Conservation (phyloP, 2,888 invertebrate genomes). For the Fragum whitleyi region DNA sequence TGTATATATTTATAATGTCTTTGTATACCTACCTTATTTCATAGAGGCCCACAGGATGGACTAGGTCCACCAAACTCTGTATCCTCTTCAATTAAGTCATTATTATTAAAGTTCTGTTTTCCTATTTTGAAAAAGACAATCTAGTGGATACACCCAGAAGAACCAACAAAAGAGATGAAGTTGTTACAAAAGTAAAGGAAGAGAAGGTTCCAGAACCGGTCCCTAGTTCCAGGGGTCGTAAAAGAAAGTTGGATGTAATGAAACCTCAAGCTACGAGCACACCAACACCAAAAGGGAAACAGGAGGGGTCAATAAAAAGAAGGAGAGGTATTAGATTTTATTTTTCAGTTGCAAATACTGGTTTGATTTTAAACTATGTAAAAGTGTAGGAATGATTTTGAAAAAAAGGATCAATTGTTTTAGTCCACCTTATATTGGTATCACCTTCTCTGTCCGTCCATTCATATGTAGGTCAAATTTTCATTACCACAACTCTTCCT, state of each 20-base stretch:
- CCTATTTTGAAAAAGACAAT: no score
- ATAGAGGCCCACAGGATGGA: no score
- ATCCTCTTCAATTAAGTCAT: no score
- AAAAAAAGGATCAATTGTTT: no score
- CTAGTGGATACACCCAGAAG: conserved; percentile 71
- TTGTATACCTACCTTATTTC: no score
- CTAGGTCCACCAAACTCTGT: no score
- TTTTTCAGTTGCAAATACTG: neutral
- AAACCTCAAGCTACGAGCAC: conserved; percentile 77
- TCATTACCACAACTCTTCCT: no score
- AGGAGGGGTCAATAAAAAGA: conserved; percentile 31
- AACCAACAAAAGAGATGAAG: conserved; percentile 57
- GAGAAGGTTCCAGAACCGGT: conserved; percentile 28
- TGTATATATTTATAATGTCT: no score
- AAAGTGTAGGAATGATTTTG: neutral
- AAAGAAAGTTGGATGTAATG: conserved; percentile 62
- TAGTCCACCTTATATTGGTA: no score
- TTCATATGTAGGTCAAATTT: no score
- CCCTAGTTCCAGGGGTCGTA: conserved; percentile 43
- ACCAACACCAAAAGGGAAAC: conserved; percentile 74
- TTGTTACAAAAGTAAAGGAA: conserved; percentile 5
- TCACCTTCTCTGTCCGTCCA: no score
- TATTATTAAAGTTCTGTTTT: no score
- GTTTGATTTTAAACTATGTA: neutral
- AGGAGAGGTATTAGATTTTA: conserved; percentile 40